Base-by-base conservation (phyloP, 2,888 invertebrate genomes). In the Hydroisotoma schaefferi region DNA sequence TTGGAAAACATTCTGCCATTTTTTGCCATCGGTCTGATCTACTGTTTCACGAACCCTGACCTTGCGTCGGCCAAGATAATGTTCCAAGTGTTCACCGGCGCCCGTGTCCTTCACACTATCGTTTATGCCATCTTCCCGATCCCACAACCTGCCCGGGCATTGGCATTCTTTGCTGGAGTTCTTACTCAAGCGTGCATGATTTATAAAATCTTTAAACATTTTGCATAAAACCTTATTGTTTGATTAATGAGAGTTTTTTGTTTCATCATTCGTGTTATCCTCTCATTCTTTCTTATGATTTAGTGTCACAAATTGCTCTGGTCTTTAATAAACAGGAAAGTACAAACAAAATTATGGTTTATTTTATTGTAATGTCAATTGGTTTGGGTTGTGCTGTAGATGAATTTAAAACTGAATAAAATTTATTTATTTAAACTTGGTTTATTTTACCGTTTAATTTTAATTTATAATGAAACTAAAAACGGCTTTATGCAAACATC, bases 1-100 rank as follows among this genome's bases (percentile, higher is more conserved):
- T 74, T 87, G 75, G 87, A 87, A 76, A 87, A 86, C 75, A 86
- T 87, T 56, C 80, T 84, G 0, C 79, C 82, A 1, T 87, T 86
- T 74, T 80, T 85, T 75, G 72, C 84, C 15, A 75, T 84, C 28
- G 83, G 81, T 4, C 79, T 82, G 4, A 74, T 84, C 57, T 87
- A 85, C 77, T 74, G 84, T 58, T 78, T 82, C 26, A 85, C 84
- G 0, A 78, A 78, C 0, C 87, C 87, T 0, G 76, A 76, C 55
- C 74, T 77, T 5, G 72, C 60, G 53, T 80, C 70, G 1, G 84
- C 85, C 2, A 76, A 79, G 46, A 76, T 79, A 63, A 74, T 84
- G 53, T 84, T 85, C 76, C 78, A 84, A 27, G 73, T 80, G 6
- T 86, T 81, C 74, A 80, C 85, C 0, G 75, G 76, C 2, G 78